Evolutionary conservation across 2,797 vertebrate genomes (phyloP).

Genomic region (Xiphorhynchus erythropygius): DNA sequence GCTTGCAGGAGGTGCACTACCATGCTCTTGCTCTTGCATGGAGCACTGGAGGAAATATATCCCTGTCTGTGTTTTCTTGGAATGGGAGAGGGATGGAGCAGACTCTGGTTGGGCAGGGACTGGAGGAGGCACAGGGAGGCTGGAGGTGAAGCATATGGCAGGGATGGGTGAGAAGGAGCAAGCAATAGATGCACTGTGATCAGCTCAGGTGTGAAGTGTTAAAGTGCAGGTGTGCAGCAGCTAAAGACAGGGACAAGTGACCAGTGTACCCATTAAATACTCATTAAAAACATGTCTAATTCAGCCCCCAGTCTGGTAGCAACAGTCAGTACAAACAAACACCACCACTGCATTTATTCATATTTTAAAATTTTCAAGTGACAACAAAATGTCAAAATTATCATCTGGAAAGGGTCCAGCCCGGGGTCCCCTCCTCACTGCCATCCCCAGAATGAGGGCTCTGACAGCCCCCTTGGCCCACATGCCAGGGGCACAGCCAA

Average conservation of each 20-base stretch:
- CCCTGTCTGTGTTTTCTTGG: not conserved
- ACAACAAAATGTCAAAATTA: not conserved
- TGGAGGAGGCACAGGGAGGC: not conserved
- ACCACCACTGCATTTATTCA: not conserved
- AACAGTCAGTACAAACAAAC: not conserved
- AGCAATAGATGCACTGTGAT: not conserved
- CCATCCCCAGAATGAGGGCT: not conserved
- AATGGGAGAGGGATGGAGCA: not conserved
- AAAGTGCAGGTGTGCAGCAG: not conserved
- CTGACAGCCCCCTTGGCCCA: accelerated
- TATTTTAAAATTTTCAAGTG: not conserved
- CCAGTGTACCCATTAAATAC: not conserved
- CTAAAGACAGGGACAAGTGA: accelerated
- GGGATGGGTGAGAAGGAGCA: not conserved
- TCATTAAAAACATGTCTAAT: not conserved
- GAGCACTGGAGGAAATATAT: not conserved
- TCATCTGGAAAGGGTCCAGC: not conserved
- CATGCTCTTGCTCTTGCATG: accelerated
- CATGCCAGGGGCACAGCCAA: accelerated
- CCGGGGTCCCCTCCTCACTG: not conserved
- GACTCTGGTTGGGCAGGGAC: not conserved
- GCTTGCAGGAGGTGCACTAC: not conserved
- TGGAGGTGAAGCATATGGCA: not conserved
- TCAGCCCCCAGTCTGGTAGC: not conserved
- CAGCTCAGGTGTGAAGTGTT: not conserved